Percentiles rank a stretch among this genome's conserved stretches.
Evolutionary conservation across 2,113 vertebrate genomes (phyloP).

Genomic region (Cheirogaleus medius): DNA sequence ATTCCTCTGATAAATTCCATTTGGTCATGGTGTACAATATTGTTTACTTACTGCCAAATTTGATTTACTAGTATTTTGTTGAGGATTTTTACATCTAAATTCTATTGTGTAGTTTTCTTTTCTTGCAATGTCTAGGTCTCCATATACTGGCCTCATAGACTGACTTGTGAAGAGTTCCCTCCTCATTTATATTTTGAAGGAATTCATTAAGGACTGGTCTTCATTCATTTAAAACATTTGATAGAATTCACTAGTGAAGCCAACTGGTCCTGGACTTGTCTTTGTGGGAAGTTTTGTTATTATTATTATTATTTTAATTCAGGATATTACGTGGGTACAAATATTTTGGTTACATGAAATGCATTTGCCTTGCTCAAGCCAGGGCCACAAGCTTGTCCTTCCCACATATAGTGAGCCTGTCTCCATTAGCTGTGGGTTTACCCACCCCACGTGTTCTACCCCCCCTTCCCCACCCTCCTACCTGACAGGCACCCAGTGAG

Average conservation of each 20-base stretch:
- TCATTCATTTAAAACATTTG: not conserved
- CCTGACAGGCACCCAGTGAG: too few relatives aligned
- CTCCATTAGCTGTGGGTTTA: too few relatives aligned
- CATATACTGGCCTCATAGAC: not conserved
- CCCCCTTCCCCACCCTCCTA: too few relatives aligned
- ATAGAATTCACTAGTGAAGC: not conserved
- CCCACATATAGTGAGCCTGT: too few relatives aligned
- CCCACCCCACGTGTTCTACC: too few relatives aligned
- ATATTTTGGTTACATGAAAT: too few relatives aligned
- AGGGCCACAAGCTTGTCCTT: too few relatives aligned
- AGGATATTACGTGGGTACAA: too few relatives aligned
- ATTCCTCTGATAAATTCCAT: not conserved
- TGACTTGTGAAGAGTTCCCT: not conserved
- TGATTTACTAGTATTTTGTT: not conserved
- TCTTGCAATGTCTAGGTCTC: too few relatives aligned
- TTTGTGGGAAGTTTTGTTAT: not conserved
- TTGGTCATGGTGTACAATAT: not conserved
- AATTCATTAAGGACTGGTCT: not conserved
- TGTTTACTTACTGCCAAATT: not conserved
- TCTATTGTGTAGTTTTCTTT: not conserved
- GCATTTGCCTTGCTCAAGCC: too few relatives aligned
- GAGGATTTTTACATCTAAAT: not conserved
- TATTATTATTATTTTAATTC: too few relatives aligned
- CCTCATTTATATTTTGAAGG: not conserved
- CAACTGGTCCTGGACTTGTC: not conserved